These are phyloP conservation scores for Sialia sialis DNA, from an alignment of 2,113 vertebrate species.

Conservation along the genomic window DNA sequence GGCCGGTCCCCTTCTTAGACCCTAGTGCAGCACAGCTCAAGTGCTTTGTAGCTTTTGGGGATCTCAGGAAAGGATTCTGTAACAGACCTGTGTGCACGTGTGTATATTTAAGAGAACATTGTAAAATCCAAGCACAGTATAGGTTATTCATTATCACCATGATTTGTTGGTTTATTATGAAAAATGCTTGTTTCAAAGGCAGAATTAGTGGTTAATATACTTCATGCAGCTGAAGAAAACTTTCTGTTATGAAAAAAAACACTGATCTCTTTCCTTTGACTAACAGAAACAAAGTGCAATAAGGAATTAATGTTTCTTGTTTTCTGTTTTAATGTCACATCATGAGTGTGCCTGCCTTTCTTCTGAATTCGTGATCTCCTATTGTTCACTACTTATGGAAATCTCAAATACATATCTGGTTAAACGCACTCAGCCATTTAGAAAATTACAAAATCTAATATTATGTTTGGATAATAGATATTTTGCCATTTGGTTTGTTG, in stretches of 20 bases:
- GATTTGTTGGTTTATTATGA: neutral
- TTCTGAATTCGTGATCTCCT: neutral
- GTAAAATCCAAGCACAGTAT: neutral
- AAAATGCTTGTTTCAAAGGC: neutral
- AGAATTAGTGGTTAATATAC: neutral
- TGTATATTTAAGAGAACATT: neutral
- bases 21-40: neutral
- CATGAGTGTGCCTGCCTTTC: neutral
- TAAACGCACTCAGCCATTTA: neutral
- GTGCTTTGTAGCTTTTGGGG: neutral
- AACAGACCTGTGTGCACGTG: neutral
- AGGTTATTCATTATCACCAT: neutral
- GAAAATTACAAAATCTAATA: neutral
- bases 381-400: neutral
- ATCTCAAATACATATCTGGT: neutral
- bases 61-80: neutral
- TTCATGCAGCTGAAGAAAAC: neutral
- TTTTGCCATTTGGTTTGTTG: neutral
- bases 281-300: neutral
- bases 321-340: neutral
- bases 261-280: neutral
- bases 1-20: neutral
- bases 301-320: neutral
- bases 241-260: neutral
- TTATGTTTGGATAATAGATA: neutral